phyloP scores from a whole-genome alignment of 2,113 vertebrate species.

The Xiphophorus couchianus region DNA sequence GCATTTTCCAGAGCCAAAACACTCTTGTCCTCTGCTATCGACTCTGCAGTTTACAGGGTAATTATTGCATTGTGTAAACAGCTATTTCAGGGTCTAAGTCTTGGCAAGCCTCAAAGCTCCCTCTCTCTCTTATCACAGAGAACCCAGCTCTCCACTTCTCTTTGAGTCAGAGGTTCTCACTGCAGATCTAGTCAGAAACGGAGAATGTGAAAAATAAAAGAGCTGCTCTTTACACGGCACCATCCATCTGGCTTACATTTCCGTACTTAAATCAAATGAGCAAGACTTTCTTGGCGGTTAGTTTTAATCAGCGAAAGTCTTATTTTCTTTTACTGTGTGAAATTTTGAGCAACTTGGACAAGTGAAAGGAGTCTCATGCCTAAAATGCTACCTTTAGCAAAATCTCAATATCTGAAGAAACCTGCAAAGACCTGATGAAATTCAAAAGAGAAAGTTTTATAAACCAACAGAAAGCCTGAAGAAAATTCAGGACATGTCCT shows the following conservation, averaged over 20 bases:
- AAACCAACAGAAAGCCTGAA: too few species aligned
- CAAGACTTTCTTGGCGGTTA: background rate
- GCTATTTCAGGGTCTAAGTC: conserved; percentile 58
- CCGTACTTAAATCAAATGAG: background rate
- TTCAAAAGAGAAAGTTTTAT: too few species aligned
- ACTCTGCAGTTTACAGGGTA: conserved; percentile 52
- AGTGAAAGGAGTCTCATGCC: background rate
- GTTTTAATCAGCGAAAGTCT: background rate
- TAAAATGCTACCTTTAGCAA: background rate
- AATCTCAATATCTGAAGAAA: background rate
- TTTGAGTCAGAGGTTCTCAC: conserved; percentile 36
- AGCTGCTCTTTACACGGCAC: background rate
- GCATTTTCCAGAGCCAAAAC: conserved; percentile 26
- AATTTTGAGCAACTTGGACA: background rate
- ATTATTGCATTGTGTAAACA: conserved; percentile 76
- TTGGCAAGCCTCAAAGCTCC: conserved; percentile 46
- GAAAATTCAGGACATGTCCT: too few species aligned
- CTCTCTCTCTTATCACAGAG: conserved; percentile 40
- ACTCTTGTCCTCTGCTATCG: background rate
- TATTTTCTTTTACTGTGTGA: too few species aligned
- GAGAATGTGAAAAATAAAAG: conserved; percentile 16
- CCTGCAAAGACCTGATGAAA: background rate
- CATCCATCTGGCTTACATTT: background rate
- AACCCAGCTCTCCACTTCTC: conserved; percentile 28
- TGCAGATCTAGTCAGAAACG: conserved; percentile 44